Percentiles rank a stretch among this genome's conserved stretches.
These are phyloP conservation scores for Mycalesis mineus DNA, from an alignment of 2,888 invertebrate genomes.

Conservation along the genomic window DNA sequence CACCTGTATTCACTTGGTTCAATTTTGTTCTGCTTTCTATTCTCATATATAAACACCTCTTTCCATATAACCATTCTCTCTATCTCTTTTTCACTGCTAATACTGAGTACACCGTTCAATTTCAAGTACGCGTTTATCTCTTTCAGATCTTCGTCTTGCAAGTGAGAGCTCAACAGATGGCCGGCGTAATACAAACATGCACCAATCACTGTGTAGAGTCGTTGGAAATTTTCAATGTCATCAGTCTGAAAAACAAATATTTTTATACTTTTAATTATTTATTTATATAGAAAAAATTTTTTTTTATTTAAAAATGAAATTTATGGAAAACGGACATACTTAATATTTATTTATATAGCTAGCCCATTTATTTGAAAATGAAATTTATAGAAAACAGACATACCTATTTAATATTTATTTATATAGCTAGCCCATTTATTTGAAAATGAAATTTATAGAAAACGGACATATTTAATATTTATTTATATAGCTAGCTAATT, in stretches of 20 bases:
- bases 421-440: too few species aligned
- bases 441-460: too few species aligned
- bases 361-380: too few species aligned
- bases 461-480: too few species aligned
- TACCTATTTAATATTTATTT: too few species aligned
- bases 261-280: too few species aligned
- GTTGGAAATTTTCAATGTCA: slow-evolving; percentile 85
- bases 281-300: too few species aligned
- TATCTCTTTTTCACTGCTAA: slow-evolving; percentile 81
- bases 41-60: slow-evolving; percentile 81
- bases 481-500: too few species aligned
- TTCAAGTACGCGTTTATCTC: slow-evolving; percentile 87
- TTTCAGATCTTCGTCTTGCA: slow-evolving; percentile 84
- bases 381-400: too few species aligned
- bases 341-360: too few species aligned
- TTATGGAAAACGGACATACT: too few species aligned
- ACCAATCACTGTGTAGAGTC: slow-evolving; percentile 83
- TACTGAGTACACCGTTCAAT: slow-evolving; percentile 84
- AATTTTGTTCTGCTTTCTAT: slow-evolving; percentile 52
- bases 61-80: slow-evolving; percentile 87
- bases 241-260: slow-evolving; percentile 81
- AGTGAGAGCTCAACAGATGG: slow-evolving; percentile 87
- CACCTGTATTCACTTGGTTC: slow-evolving; percentile 60
- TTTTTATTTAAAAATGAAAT: too few species aligned
- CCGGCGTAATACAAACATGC: slow-evolving; percentile 81